Base-by-base conservation (phyloP, 2,888 invertebrate genomes). In the Empis livida region DNA sequence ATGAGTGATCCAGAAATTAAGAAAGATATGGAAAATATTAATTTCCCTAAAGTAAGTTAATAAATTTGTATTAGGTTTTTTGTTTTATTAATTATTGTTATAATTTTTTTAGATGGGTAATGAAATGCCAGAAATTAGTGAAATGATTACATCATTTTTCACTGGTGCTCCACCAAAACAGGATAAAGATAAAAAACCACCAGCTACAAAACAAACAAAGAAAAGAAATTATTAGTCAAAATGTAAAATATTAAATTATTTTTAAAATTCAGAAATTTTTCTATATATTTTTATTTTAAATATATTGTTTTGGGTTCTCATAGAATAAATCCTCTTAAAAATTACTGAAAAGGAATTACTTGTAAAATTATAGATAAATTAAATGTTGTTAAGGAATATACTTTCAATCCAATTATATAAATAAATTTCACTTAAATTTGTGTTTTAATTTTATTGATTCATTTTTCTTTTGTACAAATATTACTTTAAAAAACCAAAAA, bases 1-100 rank as follows among this genome's bases (percentile, higher is more conserved):
- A 89, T 97, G 84, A 95, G 92, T 62, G 97, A 97, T 70, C 95
- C 96, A 5, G 95, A 97, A 67, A 89, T 96, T 3, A 90, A 94
- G 63, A 93, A 93, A 70, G 92, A 93, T 71, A 82, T 93, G 73
- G 91, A 95, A 69, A 92, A 94, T 63, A 76, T 89, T 43, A 83
- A 86, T 61, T 65, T 69, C 47, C 67, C 69, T 10, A 68, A 68
- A 60, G 65, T 63, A 52, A 39, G 20, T 45, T 23, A 5, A 11
- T 9, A 16, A 8, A 31, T 35, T 27, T 2, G 2, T 20, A 20
- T 41, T 15, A 2, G 32, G n/a, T 14, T 39, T 20, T 11, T 11
- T 39, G 30, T 5, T 42, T 42, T 27, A 10, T 9, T 16, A 42
- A 32, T 20, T 15, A 5, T 43, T n/a, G 39, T 6, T 16, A 32